phyloP scores from a whole-genome alignment of 2,888 invertebrate species.

The Gastracanthus pulcherrimus region DNA sequence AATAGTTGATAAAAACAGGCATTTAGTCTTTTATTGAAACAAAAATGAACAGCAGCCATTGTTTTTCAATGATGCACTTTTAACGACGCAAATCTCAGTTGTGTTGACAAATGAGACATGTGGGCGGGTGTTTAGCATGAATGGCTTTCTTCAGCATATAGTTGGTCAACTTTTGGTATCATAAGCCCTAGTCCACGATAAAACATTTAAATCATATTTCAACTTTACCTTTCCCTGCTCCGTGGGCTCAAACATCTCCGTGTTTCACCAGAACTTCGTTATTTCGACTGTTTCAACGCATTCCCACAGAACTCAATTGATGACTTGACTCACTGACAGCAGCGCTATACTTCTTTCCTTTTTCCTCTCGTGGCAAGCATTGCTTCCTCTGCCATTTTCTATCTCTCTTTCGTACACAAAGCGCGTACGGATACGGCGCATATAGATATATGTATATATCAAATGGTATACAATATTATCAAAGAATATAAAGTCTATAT shows the following conservation, averaged over 20 bases:
- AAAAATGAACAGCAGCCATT: background rate
- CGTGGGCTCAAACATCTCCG: conserved; percentile 72
- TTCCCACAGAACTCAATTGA: conserved; percentile 19
- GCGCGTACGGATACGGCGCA: too few species aligned
- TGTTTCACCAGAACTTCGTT: background rate
- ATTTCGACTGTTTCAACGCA: conserved; percentile 17
- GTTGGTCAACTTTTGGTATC: background rate
- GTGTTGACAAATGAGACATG: background rate
- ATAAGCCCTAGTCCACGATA: background rate
- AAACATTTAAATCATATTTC: background rate
- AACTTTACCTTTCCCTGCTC: conserved; percentile 73
- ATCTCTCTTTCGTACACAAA: too few species aligned
- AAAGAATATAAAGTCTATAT: too few species aligned
- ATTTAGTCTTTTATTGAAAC: background rate
- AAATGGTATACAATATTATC: too few species aligned
- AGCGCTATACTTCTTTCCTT: conserved; percentile 7
- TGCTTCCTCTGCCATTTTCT: too few species aligned
- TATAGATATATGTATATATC: too few species aligned
- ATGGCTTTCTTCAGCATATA: background rate
- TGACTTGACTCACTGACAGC: conserved; percentile 37
- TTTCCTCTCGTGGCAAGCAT: background rate
- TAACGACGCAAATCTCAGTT: background rate
- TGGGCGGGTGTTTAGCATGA: background rate
- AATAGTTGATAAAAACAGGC: background rate
- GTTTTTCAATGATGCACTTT: background rate